These are phyloP conservation scores for Sylvietta virens DNA, from an alignment of 2,113 vertebrate species.

Conservation along the genomic window DNA sequence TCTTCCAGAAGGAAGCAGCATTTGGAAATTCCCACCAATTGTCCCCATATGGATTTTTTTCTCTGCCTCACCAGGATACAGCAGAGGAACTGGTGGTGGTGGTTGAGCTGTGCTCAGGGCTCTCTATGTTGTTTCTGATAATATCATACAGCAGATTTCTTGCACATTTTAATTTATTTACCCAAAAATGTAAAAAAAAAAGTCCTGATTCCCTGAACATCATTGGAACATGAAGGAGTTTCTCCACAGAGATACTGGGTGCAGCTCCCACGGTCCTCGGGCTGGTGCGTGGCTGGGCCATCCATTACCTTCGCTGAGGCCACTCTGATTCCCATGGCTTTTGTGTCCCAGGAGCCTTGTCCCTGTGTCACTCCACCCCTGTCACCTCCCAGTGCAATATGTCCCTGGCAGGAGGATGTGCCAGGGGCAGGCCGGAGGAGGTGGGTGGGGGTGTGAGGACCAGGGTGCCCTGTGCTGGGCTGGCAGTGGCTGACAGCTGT, in stretches of 20 bases:
- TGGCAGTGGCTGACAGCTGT: background rate
- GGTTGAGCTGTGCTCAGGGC: background rate
- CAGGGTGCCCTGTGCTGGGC: background rate
- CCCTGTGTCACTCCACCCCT: accelerated
- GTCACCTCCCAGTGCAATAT: background rate
- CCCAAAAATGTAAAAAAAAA: background rate
- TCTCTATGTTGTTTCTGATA: background rate
- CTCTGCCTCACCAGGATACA: background rate
- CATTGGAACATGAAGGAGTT: accelerated
- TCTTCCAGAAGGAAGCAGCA: background rate
- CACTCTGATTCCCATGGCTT: background rate
- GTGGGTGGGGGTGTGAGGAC: background rate
- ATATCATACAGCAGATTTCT: background rate
- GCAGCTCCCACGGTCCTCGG: accelerated
- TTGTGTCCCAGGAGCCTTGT: background rate
- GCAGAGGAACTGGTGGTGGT: background rate
- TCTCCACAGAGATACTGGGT: accelerated
- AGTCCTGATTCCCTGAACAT: background rate
- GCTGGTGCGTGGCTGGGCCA: background rate
- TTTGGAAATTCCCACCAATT: background rate
- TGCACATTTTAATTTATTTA: background rate
- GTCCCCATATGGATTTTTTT: background rate
- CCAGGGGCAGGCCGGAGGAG: accelerated
- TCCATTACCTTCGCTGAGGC: background rate
- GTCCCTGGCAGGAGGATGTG: background rate